Base-by-base conservation (phyloP, 2,888 invertebrate genomes). In the Amphipyra tragopoginis region DNA sequence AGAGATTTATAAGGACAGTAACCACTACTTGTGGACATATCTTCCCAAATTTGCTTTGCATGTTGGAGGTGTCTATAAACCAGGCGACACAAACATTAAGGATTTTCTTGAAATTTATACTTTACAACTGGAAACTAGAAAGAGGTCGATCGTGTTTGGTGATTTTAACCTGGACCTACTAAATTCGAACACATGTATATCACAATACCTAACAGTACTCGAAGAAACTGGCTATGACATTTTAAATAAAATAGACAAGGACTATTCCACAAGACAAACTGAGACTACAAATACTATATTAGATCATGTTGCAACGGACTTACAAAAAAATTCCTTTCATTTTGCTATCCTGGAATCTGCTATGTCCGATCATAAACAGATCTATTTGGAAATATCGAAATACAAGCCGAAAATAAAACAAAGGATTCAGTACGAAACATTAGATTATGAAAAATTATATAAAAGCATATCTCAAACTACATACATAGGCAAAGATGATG, bases 291-390 rank as follows among this genome's bases (percentile, higher is more conserved):
- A 43, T 5, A 45, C 45, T 45, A 43, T 43, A 8, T 1, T 43
- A 11, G 43, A 43, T 5, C 43, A 43, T 21, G 43, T 43, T 11
- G 9, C 21, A 10, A 43, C 43, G 2, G 43, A 43, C 6, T 9
- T 43, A 21, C 40, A 40, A 40, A 40, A 40, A 14, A 21, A 21
- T 0, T 43, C 21, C 14, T 43, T 43, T 10, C 11, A 45, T 29
- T 44, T 44, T 26, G 44, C 26, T 44, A 44, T 44, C n/a, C 11
- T 44, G n/a, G 44, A 26, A 11, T 44, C 44, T 44, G 44, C 44
- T 26, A 2, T 43, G 21, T 43, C 21, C 10, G 10, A 14, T 40
- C 14, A 14, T 9, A 21, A 26, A 4, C 43, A 29, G 29, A 45
- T 45, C 6, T 45, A 33, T 45, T 4, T 29, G 7, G 45, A 45